Evolutionary conservation across 2,797 vertebrate genomes (phyloP).

Genomic region (Gobio occitaniae): DNA sequence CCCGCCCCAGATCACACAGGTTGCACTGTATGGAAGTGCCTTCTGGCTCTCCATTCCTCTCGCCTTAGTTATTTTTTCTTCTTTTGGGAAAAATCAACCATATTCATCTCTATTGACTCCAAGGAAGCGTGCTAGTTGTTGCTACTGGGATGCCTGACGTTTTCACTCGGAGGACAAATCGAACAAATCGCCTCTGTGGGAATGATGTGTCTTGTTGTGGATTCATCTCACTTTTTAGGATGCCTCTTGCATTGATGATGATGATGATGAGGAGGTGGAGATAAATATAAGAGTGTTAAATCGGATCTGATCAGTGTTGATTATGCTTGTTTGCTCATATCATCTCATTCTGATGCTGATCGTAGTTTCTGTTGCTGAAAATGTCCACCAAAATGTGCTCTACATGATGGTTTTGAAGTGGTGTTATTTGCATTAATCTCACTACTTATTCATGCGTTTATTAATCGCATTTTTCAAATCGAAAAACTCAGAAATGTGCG

Average conservation of each 20-base stretch:
- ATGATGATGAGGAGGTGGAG: constrained; percentile 30
- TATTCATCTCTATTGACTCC: constrained; percentile 28
- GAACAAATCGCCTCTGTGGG: constrained; percentile 4
- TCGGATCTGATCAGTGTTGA: constrained; percentile 36
- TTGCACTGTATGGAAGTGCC: constrained; percentile 62
- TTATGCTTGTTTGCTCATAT: constrained; percentile 29
- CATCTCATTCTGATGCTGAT: constrained; percentile 32
- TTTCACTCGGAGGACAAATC: not conserved
- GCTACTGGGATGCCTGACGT: constrained; percentile 22
- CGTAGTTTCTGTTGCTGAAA: not conserved
- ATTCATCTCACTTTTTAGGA: constrained; percentile 35
- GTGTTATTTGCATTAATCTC: constrained; percentile 5
- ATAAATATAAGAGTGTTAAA: constrained; percentile 22
- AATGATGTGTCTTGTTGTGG: constrained; percentile 24
- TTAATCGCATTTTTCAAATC: not conserved
- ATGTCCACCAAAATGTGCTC: constrained; percentile 14
- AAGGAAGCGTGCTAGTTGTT: constrained; percentile 30
- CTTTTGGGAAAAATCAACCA: constrained; percentile 33
- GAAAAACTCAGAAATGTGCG: not conserved
- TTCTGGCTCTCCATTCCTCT: constrained; percentile 58
- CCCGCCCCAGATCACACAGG: not conserved
- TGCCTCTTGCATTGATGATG: constrained; percentile 40
- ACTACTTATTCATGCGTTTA: not conserved
- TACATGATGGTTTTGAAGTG: constrained; percentile 20
- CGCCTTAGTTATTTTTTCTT: constrained; percentile 52